Percentiles rank a stretch among this genome's conserved stretches.
Evolutionary conservation across 2,888 invertebrate genomes (phyloP).

Genomic region (Steinernema hermaphroditum): DNA sequence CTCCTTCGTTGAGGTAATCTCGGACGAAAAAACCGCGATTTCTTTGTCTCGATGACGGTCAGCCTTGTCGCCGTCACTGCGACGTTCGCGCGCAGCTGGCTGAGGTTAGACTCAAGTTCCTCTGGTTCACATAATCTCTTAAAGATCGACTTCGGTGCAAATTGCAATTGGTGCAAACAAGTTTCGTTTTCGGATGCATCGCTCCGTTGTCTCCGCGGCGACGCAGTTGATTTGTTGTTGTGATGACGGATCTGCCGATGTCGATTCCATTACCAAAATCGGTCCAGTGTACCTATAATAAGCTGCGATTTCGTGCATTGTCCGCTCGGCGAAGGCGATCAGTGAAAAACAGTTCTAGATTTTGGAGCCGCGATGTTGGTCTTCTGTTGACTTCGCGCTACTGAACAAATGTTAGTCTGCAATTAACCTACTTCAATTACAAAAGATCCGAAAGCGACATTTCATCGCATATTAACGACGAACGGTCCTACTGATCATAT

Average conservation of each 20-base stretch:
- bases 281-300: constrained; percentile 30
- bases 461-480: neutral
- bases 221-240: constrained; percentile 15
- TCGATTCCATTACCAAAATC: constrained; percentile 27
- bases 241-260: constrained; percentile 10
- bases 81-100: neutral
- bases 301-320: constrained; percentile 16
- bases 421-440: constrained; percentile 26
- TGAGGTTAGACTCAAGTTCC: neutral
- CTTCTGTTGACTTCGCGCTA: neutral
- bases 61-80: neutral
- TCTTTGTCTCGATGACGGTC: constrained; percentile 23
- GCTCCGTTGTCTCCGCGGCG: constrained; percentile 12
- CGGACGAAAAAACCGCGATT: constrained; percentile 12
- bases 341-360: constrained; percentile 11
- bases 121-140: neutral
- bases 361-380: neutral
- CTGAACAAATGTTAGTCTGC: constrained; percentile 24
- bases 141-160: neutral
- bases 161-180: neutral
- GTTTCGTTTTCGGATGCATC: constrained; percentile 1
- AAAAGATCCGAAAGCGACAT: neutral
- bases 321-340: neutral
- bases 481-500: neutral
- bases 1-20: neutral